Conservation (phyloP, 2,888 invertebrate genomes). For the Nemurella pictetii region DNA sequence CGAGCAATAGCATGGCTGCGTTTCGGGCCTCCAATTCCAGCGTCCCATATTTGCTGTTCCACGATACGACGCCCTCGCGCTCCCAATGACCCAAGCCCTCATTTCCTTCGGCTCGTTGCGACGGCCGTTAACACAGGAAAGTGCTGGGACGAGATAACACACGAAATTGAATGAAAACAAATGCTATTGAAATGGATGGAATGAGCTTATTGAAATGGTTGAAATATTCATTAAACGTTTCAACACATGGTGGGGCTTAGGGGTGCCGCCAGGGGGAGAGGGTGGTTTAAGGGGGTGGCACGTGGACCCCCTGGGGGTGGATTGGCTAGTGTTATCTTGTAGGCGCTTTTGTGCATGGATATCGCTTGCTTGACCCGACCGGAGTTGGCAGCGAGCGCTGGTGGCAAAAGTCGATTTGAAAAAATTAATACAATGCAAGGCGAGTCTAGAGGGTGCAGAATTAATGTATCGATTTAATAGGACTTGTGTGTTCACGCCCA, state of each 20-base stretch:
- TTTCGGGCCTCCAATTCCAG: background rate
- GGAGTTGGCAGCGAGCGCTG: background rate
- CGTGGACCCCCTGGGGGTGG: background rate
- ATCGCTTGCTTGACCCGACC: conserved; percentile 15
- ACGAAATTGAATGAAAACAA: conserved; percentile 32
- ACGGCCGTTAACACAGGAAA: background rate
- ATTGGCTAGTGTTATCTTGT: background rate
- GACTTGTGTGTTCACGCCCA: background rate
- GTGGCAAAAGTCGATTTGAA: background rate
- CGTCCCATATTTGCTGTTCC: background rate
- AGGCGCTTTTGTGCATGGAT: conserved; percentile 5
- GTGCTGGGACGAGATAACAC: conserved; percentile 18
- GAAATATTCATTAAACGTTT: conserved; percentile 37
- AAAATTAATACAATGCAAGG: background rate
- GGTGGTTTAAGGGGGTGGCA: background rate
- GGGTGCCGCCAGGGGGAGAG: background rate
- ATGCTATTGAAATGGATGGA: conserved; percentile 23
- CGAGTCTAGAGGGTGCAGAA: background rate
- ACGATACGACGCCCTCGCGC: background rate
- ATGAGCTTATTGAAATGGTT: conserved; percentile 27
- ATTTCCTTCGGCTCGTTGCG: background rate
- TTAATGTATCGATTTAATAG: background rate
- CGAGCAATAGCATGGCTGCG: background rate
- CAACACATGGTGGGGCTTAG: conserved; percentile 15
- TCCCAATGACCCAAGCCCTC: conserved; percentile 4